These are phyloP conservation scores for Syritta pipiens DNA, from an alignment of 2,888 invertebrate genomes.

Conservation along the genomic window DNA sequence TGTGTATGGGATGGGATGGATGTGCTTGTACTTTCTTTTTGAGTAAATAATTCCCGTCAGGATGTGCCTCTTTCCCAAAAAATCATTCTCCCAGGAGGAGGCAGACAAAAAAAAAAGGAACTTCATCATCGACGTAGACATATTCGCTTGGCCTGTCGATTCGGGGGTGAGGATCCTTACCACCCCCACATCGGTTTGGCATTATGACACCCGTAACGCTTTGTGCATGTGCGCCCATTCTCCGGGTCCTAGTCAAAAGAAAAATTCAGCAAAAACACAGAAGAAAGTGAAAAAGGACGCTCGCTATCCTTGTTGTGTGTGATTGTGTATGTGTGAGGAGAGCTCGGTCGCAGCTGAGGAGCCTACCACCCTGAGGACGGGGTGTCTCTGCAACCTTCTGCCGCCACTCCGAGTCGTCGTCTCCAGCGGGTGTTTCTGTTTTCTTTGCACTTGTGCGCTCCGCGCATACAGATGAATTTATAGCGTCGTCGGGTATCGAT, in stretches of 20 bases:
- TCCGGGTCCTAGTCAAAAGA: constrained; percentile 3
- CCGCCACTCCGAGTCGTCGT: too few relatives aligned
- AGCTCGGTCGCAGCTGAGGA: neutral
- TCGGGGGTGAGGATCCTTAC: neutral
- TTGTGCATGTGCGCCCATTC: too few relatives aligned
- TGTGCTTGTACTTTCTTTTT: constrained; percentile 35
- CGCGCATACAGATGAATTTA: constrained; percentile 33
- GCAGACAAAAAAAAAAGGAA: constrained; percentile 6
- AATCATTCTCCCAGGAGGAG: constrained; percentile 1
- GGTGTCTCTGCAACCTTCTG: neutral
- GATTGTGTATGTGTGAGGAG: constrained; percentile 5
- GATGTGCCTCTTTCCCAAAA: constrained; percentile 21
- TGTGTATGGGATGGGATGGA: neutral
- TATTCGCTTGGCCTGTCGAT: neutral
- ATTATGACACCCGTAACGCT: constrained; percentile 37
- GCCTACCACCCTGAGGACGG: too few relatives aligned
- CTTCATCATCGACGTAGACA: constrained; percentile 46
- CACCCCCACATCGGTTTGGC: neutral
- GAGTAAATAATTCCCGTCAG: constrained; percentile 48
- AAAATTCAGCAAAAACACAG: constrained; percentile 22
- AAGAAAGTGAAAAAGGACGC: constrained; percentile 50
- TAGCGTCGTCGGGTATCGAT: constrained; percentile 37
- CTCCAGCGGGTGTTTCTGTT: neutral
- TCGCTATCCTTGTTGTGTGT: constrained; percentile 18
- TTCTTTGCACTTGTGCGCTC: constrained; percentile 21